A percentile compares a stretch with the other conserved stretches of the same genome.
phyloP scores from a whole-genome alignment of 2,113 vertebrate genomes.

The Arenaria interpres region DNA sequence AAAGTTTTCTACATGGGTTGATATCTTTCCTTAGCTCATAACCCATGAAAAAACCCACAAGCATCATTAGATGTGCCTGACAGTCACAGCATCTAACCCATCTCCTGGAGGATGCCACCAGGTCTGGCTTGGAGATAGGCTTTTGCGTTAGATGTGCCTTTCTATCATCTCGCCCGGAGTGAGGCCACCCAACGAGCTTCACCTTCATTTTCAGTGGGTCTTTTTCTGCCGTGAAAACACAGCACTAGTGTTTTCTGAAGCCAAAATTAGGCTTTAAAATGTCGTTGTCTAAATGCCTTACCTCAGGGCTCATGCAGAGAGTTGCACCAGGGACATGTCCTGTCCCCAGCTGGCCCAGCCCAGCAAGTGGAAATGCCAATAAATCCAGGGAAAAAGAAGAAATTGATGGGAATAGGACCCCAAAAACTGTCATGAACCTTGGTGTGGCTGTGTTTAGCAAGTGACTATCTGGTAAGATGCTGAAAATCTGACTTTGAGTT shows the following conservation, averaged over 20 bases:
- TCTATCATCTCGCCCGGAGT: fast-evolving
- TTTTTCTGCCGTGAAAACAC: background rate
- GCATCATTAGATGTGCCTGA: background rate
- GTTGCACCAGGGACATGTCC: background rate
- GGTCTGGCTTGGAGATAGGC: background rate
- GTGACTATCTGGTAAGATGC: background rate
- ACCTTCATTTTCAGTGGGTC: background rate
- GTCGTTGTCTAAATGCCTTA: background rate
- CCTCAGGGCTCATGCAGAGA: background rate
- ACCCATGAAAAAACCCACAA: background rate
- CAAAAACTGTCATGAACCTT: fast-evolving
- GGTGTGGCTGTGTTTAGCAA: background rate
- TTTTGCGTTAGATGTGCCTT: background rate
- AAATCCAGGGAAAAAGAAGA: background rate
- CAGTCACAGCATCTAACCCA: background rate
- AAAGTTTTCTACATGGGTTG: background rate
- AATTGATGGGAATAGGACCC: background rate
- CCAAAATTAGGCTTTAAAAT: background rate
- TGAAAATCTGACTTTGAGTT: background rate
- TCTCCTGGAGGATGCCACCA: background rate
- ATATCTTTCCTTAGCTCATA: background rate
- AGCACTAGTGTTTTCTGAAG: background rate
- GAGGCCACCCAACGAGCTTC: background rate
- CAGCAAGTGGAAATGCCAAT: background rate
- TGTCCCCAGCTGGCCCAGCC: fast-evolving